Evolutionary conservation across 2,113 vertebrate species (phyloP), one percentile per base, ranked within the genome.

Genomic region (Nanorana parkeri): DNA sequence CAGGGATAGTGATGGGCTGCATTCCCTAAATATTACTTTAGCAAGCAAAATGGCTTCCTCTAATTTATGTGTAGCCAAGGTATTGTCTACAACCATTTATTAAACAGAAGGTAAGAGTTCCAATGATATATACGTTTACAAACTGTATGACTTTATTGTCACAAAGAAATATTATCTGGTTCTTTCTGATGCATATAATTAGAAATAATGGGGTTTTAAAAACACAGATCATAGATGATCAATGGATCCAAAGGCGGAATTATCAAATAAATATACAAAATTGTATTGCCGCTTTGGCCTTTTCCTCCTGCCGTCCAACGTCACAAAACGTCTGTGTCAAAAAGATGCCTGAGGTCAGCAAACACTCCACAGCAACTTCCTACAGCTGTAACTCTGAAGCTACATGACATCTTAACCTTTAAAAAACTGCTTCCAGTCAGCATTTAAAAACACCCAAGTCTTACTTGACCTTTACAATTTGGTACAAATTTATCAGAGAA

Each of bases 371-470:
- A 84, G 86, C 89, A 89, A 92, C 90, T 88, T 88, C 78, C 90
- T 87, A 83, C 85, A 86, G 89, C 90, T 84, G 71, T 90, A 92
- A 92, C 88, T 93, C 90, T 92, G 92, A 92, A 93, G 92, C 87
- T 91, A 91, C 93, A 92, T 94, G 93, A 94, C 95, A 94, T 92
- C 92, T 91, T 94, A 93, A 95, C 95, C 94, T 96, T 94, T 94
- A 92, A 90, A 93, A 90, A 92, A 92, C 90, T 90, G 90, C 92
- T 94, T 91, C 89, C 86, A 95, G 93, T 93, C 93, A 93, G 92
- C 94, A 93, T 92, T 94, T 95, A 93, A 94, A 95, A 95, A 93
- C 92, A 95, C 91, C 93, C 93, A 94, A 94, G 94, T 94, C 92
- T 91, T 93, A 92, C 88, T 86, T 94, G 93, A 94, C 93, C 94